Base-by-base conservation (phyloP, 2,888 invertebrate species). In the Tenthredo scrophulariae region DNA sequence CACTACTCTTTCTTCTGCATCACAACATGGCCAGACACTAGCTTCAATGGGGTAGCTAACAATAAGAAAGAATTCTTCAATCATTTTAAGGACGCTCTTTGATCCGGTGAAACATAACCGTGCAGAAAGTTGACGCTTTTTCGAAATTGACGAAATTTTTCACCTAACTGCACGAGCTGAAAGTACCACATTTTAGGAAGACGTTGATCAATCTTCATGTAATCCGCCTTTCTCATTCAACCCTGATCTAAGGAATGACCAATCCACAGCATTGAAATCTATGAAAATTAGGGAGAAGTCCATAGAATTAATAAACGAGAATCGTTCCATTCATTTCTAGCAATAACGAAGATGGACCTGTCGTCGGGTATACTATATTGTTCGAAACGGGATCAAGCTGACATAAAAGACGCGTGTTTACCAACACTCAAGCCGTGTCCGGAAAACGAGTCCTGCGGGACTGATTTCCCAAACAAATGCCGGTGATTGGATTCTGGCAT, bases 381-480 rank as follows among this genome's bases (percentile, higher is more conserved):
- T 29, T n/a, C 29, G 26, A 54, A 77, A 50, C 37, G 46, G 15
- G 29, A 50, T 77, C 46, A 26, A 54, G 29, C 58, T 10, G 79
- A 37, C 26, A 40, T 13, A 58, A 58, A 62, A 54, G 50, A 50
- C 54, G 77, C 10, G 58, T 77, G 77, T 77, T 77, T 77, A 54
- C 77, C 77, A 54, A 54, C 54, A 77, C 77, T 77, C 29, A n/a
- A 77, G 77, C 75, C 13, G 26, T 54, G 77, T 50, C 77, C 54
- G 29, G 77, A 29, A 50, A 58, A 87, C 88, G 87, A 91, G 89
- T 91, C 90, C 91, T 89, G 86, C 87, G 92, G 91, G 92, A 91
- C 92, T 92, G 92, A 92, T 92, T 92, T 91, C 90, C 90, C 92
- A 92, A 92, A 91, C 92, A 92, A 92, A 92, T 92, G 91, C 91